A percentile compares a stretch with the other conserved stretches of the same genome.
Conservation (phyloP, 2,113 vertebrate genomes). For the Xiphophorus hellerii region DNA sequence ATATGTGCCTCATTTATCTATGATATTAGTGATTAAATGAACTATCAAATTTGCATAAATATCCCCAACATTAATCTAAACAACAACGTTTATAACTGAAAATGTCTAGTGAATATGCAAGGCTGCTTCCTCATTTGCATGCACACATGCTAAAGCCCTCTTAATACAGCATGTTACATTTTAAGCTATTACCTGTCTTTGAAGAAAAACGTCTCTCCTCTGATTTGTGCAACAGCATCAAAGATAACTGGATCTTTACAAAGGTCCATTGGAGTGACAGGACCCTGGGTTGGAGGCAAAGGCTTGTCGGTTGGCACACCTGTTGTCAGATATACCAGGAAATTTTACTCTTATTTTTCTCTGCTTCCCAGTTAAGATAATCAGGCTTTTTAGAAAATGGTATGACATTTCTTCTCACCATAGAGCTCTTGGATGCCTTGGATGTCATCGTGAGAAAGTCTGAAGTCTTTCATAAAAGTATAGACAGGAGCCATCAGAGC, state of each 20-base stretch:
- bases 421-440: constrained; percentile 96
- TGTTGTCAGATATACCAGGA: constrained; percentile 55
- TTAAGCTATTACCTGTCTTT: constrained; percentile 88
- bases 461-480: constrained; percentile 93
- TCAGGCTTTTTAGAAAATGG: background rate
- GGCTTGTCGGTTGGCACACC: constrained; percentile 83
- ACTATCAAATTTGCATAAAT: background rate
- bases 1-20: background rate
- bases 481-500: constrained; percentile 97
- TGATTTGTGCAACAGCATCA: constrained; percentile 91
- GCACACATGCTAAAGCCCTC: background rate
- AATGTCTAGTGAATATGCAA: too few species aligned
- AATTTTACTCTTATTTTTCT: background rate
- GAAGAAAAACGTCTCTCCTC: constrained; percentile 97
- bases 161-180: background rate
- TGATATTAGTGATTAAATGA: background rate
- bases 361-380: background rate
- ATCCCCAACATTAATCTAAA: background rate
- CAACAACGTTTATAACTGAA: background rate
- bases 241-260: constrained; percentile 90
- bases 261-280: constrained; percentile 92
- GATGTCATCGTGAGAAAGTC: constrained; percentile 92
- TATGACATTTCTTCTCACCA: constrained; percentile 75
- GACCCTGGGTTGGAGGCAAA: constrained; percentile 89
- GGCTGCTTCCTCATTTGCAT: background rate